Evolutionary conservation across 2,113 vertebrate genomes (phyloP), one percentile per base, ranked within the genome.

Genomic region (Coregonus clupeaformis): DNA sequence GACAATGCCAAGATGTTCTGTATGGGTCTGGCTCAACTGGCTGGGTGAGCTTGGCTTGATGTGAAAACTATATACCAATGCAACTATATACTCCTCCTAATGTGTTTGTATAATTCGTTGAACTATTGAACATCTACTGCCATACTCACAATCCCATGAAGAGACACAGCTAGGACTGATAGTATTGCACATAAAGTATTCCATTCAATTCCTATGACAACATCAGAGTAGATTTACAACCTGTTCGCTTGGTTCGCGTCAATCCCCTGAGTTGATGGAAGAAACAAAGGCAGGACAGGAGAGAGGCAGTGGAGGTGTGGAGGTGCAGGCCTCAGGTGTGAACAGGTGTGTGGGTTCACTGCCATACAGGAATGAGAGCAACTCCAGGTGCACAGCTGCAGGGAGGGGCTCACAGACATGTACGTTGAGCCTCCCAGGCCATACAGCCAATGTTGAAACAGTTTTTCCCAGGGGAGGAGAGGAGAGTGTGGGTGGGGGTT

Each of bases 291-390:
- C 9, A 42, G 36, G 36, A 79, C 74, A 71, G 77, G 59, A 14
- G 74, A 68, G 79, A 77, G 76, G 84, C 78, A 55, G 52, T 84
- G 84, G 80, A 29, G 57, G 83, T 77, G 79, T 87, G 73, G 84
- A 88, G 84, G 87, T 75, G 62, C 80, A 76, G 82, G 86, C 85
- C 85, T 89, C 80, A 90, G 89, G 92, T 91, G 89, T 89, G 89
- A 92, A 89, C 91, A 90, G 90, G 84, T 91, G 91, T 90, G 86
- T 80, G 79, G 92, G 92, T 92, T 94, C 91, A 92, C 82, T 91
- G 87, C 76, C 78, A 83, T 89, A 83, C 83, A 79, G 91, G 91
- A 92, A 92, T 92, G 92, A 84, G 87, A 92, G 86, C 79, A 75
- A 75, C 81, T 90, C 92, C 91, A 92, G 91, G 90, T 91, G 91